phyloP scores from a whole-genome alignment of 2,113 vertebrate species.

The Pluvianellus socialis region DNA sequence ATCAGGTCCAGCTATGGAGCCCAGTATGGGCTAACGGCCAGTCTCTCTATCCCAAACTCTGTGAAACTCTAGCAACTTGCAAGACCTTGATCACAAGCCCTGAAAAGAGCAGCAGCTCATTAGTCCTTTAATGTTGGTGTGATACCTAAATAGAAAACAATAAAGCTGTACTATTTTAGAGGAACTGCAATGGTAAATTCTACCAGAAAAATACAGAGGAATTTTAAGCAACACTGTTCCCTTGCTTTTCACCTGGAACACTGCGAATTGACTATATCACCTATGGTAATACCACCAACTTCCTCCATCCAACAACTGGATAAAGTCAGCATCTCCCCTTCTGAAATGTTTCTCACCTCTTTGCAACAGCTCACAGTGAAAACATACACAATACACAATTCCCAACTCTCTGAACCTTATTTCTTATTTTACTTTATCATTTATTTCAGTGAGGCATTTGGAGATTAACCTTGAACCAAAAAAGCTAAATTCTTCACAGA shows the following conservation, averaged over 20 bases:
- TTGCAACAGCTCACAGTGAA: neutral
- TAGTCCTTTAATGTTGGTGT: neutral
- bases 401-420: neutral
- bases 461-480: conserved; percentile 28
- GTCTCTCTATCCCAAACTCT: neutral
- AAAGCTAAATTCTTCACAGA: neutral
- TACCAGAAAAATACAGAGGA: neutral
- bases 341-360: neutral
- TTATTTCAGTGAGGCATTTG: conserved; percentile 34
- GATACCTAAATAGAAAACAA: neutral
- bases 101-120: neutral
- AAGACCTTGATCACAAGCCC: neutral
- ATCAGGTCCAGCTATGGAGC: neutral
- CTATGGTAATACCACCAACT: neutral
- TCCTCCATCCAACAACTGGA: neutral
- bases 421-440: conserved; percentile 35
- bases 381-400: neutral
- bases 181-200: neutral
- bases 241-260: neutral
- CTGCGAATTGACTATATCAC: neutral
- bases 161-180: neutral
- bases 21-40: neutral
- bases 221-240: neutral
- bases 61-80: neutral
- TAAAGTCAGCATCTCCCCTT: neutral